A percentile compares a stretch with the other conserved stretches of the same genome.
phyloP scores from a whole-genome alignment of 2,888 invertebrate species.

The Entomobrya proxima region DNA sequence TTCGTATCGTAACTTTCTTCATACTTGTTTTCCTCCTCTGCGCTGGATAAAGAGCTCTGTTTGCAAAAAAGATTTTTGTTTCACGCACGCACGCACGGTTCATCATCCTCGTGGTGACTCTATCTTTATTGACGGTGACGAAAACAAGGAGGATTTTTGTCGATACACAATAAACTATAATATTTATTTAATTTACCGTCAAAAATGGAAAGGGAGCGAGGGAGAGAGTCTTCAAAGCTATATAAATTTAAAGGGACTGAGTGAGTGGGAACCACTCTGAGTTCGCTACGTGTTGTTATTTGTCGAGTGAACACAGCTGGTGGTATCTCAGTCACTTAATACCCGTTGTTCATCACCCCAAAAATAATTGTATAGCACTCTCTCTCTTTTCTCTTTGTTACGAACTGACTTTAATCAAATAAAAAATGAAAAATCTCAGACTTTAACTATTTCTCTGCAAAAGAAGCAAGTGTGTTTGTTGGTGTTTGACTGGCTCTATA shows the following conservation, averaged over 20 bases:
- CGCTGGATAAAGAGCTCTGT: not conserved
- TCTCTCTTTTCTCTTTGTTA: conserved; percentile 38
- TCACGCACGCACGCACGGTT: not conserved
- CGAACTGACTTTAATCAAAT: not conserved
- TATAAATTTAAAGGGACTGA: conserved; percentile 80
- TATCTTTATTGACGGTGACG: conserved; percentile 22
- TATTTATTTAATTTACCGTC: not conserved
- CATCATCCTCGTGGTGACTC: not conserved
- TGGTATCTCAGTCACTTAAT: conserved; percentile 93
- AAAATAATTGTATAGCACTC: conserved; percentile 1
- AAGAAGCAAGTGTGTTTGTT: too few species aligned
- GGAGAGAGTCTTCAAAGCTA: conserved; percentile 28
- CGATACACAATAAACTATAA: not conserved
- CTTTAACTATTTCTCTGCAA: not conserved
- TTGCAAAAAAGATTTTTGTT: not conserved
- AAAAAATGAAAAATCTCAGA: not conserved
- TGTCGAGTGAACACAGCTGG: conserved; percentile 97
- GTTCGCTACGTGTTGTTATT: conserved; percentile 87
- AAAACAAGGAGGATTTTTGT: conserved; percentile 32
- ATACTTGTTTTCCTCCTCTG: not conserved
- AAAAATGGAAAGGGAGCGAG: conserved; percentile 6
- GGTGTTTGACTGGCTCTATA: too few species aligned
- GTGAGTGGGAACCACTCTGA: conserved; percentile 98
- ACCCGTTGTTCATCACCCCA: conserved; percentile 74
- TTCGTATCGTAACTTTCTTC: not conserved